These are phyloP conservation scores for Bellardia bayeri DNA, from an alignment of 2,888 invertebrate species.

Conservation along the genomic window DNA sequence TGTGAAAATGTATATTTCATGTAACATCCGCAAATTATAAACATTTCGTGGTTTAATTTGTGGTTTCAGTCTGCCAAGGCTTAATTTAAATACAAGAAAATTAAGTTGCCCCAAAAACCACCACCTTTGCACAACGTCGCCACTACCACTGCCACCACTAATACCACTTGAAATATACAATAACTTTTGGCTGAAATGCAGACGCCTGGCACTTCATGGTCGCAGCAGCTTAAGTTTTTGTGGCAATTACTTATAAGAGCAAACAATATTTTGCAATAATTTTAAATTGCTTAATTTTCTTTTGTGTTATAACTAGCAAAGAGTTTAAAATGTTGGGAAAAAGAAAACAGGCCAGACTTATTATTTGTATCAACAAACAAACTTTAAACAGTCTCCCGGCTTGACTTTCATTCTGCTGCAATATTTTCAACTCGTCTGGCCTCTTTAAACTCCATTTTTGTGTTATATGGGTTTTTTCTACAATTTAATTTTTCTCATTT, in stretches of 20 bases:
- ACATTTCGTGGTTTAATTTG: slow-evolving; percentile 72
- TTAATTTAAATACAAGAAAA: slow-evolving; percentile 66
- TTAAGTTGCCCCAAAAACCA: slow-evolving; percentile 57
- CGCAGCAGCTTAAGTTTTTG: slow-evolving; percentile 26
- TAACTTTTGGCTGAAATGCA: neutral
- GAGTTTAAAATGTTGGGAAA: neutral
- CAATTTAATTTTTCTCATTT: slow-evolving; percentile 35
- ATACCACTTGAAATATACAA: slow-evolving; percentile 1
- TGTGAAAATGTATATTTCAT: slow-evolving; percentile 32
- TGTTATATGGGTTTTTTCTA: slow-evolving; percentile 8
- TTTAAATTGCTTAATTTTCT: neutral
- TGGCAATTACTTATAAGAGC: neutral
- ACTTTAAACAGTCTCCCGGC: too few species aligned
- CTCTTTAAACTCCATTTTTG: neutral
- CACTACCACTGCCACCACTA: slow-evolving; percentile 10
- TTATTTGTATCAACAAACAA: too few species aligned
- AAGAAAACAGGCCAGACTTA: neutral
- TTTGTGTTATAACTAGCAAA: neutral
- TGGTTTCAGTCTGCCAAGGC: slow-evolving; percentile 69
- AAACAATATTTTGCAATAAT: slow-evolving; percentile 2
- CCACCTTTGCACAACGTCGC: slow-evolving; percentile 26
- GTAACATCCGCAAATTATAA: slow-evolving; percentile 65
- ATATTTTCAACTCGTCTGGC: neutral
- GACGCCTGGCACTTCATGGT: neutral
- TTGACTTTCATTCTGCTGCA: too few species aligned